Base-by-base conservation (phyloP, 2,113 vertebrate genomes). In the Macroglossus sobrinus region DNA sequence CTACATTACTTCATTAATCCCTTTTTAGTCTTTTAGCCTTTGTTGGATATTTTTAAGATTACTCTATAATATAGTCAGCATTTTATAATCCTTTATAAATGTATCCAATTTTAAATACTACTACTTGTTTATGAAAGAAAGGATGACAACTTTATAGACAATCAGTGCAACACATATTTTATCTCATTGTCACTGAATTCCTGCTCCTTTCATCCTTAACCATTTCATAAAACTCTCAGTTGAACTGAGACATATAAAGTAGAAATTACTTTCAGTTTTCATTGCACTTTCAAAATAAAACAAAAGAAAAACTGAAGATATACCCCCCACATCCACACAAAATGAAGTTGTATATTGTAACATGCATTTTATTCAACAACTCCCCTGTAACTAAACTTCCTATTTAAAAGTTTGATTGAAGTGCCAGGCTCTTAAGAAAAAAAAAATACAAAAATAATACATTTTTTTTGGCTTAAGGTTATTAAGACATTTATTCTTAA, bases 1-100 rank as follows among this genome's bases (percentile, higher is more conserved):
- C 97, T 98, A 96, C 63, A 92, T 98, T 97, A 97, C 96, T 98
- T 97, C 86, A 66, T 84, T 98, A 90, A 91, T 93, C 91, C 95
- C 80, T 40, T 97, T 95, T 89, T 71, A 90, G 63, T 33, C 55
- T 94, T 50, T 50, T 50, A 50, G 50, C 50, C 50, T 50, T 96
- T 74, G 45, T 75, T 97, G 94, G 90, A 75, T 96, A 93, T 95
- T 94, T 84, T 91, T 55, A 89, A 38, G 87, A 55, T 0, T 59
- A 50, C 14, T 50, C 47, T 50, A 24, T 33, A 89, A 45, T 63
- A 21, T 45, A 93, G 93, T 61, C 66, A 64, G 80, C 76, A 93
- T 78, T 96, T 84, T 88, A 33, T 92, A 47, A 84, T 81, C 87
- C 30, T 85, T 91, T 84, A 74, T 4, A 97, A 95, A 90, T 38